Percentiles rank a stretch among this genome's conserved stretches.
Conservation (phyloP, 53 echinoderm and acorn worm genomes). For the Apostichopus leukothele region DNA sequence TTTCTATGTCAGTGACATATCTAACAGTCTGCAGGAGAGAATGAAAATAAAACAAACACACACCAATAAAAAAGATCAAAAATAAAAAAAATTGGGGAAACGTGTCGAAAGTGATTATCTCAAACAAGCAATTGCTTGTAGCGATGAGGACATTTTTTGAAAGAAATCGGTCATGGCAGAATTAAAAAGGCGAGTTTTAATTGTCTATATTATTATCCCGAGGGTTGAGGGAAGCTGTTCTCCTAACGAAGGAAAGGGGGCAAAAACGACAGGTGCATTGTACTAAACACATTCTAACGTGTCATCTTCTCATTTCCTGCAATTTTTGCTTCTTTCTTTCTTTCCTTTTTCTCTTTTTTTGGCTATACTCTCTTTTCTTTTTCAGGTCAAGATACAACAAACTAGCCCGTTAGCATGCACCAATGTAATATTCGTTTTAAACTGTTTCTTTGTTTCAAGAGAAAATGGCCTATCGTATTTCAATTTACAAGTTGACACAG, state of each 20-base stretch:
- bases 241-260: slow-evolving; percentile 9
- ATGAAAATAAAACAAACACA: neutral
- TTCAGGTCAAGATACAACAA: slow-evolving; percentile 27
- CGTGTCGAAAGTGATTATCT: slow-evolving; percentile 40
- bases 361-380: slow-evolving; percentile 3
- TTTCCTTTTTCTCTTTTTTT: neutral
- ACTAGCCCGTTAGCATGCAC: slow-evolving; percentile 22
- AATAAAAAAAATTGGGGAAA: slow-evolving; percentile 11
- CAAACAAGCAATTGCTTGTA: neutral
- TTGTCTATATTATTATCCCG: slow-evolving; percentile 18
- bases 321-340: neutral
- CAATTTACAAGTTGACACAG: slow-evolving; percentile 16
- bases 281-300: slow-evolving; percentile 35
- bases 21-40: neutral
- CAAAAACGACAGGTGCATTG: slow-evolving; percentile 34
- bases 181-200: slow-evolving; percentile 34
- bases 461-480: neutral
- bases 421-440: slow-evolving; percentile 17
- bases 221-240: slow-evolving; percentile 18
- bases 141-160: slow-evolving; percentile 33
- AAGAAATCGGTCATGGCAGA: slow-evolving; percentile 28
- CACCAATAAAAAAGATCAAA: no score
- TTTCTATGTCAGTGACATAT: slow-evolving; percentile 2
- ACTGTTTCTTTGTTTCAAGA: neutral
- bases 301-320: slow-evolving; percentile 31